Evolutionary conservation across 2,113 vertebrate genomes (phyloP), one percentile per base, ranked within the genome.

Genomic region (Daphoenositta chrysoptera): DNA sequence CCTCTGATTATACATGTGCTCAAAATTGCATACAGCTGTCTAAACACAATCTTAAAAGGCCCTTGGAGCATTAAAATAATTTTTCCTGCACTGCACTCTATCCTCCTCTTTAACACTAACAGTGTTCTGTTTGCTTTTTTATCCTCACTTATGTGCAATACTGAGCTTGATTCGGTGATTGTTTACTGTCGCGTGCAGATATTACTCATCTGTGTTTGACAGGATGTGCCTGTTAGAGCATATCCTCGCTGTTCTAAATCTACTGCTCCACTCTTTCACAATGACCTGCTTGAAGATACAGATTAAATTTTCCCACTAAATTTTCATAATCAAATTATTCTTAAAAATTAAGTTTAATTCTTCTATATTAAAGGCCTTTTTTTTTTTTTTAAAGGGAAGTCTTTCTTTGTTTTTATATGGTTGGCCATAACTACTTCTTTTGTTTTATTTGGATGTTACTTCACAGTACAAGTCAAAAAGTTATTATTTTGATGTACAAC

Each of bases 1-100:
- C 65, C 54, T 78, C 40, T 24, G 47, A 88, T 91, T 89, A 85
- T 65, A 44, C 35, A 93, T 84, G 53, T 83, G 72, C 48, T 71
- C 42, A 83, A 96, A 89, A 96, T 73, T 89, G 57, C 44, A 83
- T 28, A 87, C 78, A 83, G 72, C 53, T 89, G 91, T 90, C 68
- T 83, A 97, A 97, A 97, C 80, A 96, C 50, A 83, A 72, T 72
- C 45, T 83, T 87, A 81, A 94, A 97, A 92, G 57, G 35, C 66
- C 87, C 72, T 66, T 28, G n/a, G 89, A 69, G 75, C 45, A 71
- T 56, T 92, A 91, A 91, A 96, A 87, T 73, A 79, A 84, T 94
- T 94, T 96, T 65, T 78, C 56, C 72, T 48, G 37, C 28, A 35
- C 68, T 83, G 57, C 72, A 58, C 23, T 82, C 76, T 60, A 20